phyloP scores from a whole-genome alignment of 2,113 vertebrate genomes.

The Speoplatyrhinus poulsoni region DNA sequence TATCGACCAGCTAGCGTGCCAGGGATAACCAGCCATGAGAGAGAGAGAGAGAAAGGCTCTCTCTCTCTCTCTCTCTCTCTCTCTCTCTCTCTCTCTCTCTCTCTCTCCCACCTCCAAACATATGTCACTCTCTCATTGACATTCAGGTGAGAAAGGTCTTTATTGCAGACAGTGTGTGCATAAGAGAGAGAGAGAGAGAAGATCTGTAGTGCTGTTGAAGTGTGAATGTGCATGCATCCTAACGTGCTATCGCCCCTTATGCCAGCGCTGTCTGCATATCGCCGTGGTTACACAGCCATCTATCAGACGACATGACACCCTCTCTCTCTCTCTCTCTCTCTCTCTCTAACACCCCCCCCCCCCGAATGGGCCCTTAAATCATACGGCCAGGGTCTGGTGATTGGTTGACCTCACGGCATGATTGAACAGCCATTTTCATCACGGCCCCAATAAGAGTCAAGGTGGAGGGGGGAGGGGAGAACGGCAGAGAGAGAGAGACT shows the following conservation, averaged over 20 bases:
- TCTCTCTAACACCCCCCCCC: slow-evolving; percentile 61
- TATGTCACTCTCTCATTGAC: slow-evolving; percentile 48
- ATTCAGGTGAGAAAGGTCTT: slow-evolving; percentile 52
- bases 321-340: slow-evolving; percentile 34
- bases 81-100: slow-evolving; percentile 21
- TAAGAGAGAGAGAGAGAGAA: slow-evolving; percentile 1
- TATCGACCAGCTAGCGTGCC: neutral
- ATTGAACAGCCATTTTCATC: slow-evolving; percentile 77
- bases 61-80: slow-evolving; percentile 29
- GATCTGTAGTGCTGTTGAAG: slow-evolving; percentile 27
- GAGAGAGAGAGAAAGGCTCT: slow-evolving; percentile 12
- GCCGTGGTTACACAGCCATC: slow-evolving; percentile 34
- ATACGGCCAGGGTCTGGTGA: slow-evolving; percentile 55
- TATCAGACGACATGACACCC: slow-evolving; percentile 42
- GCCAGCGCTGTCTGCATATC: neutral
- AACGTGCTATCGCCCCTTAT: slow-evolving; percentile 27
- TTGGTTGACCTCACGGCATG: slow-evolving; percentile 75
- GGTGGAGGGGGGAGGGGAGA: neutral
- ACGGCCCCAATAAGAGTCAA: slow-evolving; percentile 49
- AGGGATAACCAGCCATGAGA: neutral
- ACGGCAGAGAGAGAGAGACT: slow-evolving; percentile 9
- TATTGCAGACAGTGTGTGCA: slow-evolving; percentile 14
- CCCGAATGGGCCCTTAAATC: slow-evolving; percentile 72
- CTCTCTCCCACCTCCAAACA: neutral
- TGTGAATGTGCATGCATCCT: slow-evolving; percentile 2